Percentiles rank a stretch among this genome's conserved stretches.
Conservation (phyloP, 2,797 vertebrate species). For the Vespertilio murinus region DNA sequence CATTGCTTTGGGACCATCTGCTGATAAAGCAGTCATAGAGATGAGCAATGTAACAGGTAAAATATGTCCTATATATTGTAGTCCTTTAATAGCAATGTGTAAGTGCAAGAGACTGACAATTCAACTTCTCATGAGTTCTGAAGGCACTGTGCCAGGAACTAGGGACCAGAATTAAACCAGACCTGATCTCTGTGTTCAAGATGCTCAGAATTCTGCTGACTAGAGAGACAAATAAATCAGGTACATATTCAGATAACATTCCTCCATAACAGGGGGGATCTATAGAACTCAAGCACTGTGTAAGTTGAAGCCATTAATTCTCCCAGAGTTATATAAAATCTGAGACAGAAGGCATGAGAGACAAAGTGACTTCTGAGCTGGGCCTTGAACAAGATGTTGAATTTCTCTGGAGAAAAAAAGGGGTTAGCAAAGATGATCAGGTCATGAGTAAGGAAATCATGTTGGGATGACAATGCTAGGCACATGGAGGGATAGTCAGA, state of each 20-base stretch:
- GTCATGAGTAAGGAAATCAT: background rate
- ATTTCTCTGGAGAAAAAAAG: background rate
- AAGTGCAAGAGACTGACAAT: background rate
- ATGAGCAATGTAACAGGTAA: constrained; percentile 77
- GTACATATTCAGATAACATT: background rate
- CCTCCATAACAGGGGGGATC: background rate
- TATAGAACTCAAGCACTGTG: background rate
- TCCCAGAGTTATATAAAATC: background rate
- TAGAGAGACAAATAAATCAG: background rate
- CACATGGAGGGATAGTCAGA: background rate
- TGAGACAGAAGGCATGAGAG: background rate
- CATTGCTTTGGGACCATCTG: constrained; percentile 76
- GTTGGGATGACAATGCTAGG: background rate
- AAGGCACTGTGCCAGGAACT: background rate
- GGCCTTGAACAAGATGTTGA: background rate
- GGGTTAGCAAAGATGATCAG: background rate
- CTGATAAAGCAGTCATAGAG: constrained; percentile 37
- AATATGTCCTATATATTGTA: background rate
- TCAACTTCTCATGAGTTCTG: background rate
- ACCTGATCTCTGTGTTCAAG: background rate
- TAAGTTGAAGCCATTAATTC: background rate
- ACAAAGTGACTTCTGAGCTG: background rate
- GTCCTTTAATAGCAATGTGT: background rate
- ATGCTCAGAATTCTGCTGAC: background rate
- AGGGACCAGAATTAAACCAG: background rate